Conservation (phyloP, 2,888 invertebrate species). For the Hyppa rectilinea region DNA sequence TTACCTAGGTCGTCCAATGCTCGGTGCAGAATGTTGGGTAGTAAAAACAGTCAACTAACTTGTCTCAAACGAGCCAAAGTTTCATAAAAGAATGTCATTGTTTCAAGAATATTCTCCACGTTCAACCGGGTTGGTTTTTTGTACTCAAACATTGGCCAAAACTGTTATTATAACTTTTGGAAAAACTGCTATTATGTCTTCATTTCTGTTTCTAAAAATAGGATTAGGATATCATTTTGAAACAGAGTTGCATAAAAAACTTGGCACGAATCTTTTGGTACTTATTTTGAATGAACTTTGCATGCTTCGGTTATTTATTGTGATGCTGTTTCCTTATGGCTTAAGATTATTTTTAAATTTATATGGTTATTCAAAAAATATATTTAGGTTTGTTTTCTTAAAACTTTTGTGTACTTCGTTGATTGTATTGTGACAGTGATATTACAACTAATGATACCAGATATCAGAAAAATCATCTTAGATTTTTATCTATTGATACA, state of each 20-base stretch:
- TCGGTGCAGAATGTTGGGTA: background rate
- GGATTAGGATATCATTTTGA: background rate
- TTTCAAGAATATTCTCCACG: conserved; percentile 9
- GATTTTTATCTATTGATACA: background rate
- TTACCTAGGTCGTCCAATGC: background rate
- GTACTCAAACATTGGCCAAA: conserved; percentile 11
- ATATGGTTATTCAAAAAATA: background rate
- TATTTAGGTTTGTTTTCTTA: background rate
- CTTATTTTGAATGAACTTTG: conserved; percentile 9
- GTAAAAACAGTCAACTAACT: conserved; percentile 4
- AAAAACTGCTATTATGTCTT: background rate
- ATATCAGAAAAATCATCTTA: background rate
- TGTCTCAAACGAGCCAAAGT: conserved; percentile 7
- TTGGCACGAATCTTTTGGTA: background rate
- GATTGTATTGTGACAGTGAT: too few species aligned
- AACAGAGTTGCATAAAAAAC: conserved; percentile 18
- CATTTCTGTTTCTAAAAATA: conserved; percentile 8
- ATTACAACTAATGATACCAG: too few species aligned
- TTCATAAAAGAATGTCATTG: conserved; percentile 10
- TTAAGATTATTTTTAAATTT: background rate
- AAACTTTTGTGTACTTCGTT: too few species aligned
- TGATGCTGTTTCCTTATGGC: background rate
- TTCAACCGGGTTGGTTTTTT: background rate
- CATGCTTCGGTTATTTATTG: background rate
- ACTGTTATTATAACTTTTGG: background rate